phyloP scores from a whole-genome alignment of 2,888 invertebrate genomes.

The Drosophila falleni region DNA sequence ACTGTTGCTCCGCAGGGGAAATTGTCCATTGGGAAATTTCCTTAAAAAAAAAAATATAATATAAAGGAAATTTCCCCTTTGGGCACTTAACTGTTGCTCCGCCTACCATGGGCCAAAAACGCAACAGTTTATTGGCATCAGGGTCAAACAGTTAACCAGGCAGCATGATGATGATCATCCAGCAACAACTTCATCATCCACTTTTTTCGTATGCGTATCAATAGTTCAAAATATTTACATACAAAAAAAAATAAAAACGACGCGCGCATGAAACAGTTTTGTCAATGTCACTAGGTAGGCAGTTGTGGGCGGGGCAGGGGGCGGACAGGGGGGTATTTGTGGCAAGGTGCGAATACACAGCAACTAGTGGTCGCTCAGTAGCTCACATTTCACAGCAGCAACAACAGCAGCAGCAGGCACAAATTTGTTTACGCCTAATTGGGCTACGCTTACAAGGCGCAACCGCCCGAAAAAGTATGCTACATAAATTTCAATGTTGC shows the following conservation, averaged over 20 bases:
- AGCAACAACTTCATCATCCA: constrained; percentile 8
- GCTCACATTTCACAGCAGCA: constrained; percentile 47
- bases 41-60: background rate
- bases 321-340: background rate
- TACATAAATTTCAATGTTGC: constrained; percentile 51
- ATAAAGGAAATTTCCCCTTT: constrained; percentile 42
- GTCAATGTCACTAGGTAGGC: constrained; percentile 63
- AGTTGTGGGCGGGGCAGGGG: constrained; percentile 1
- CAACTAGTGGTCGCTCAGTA: constrained; percentile 56
- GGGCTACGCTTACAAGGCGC: constrained; percentile 70
- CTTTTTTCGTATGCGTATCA: constrained; percentile 56
- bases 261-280: constrained; percentile 57
- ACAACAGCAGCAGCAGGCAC: constrained; percentile 31
- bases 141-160: constrained; percentile 53
- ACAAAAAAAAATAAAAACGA: constrained; percentile 23
- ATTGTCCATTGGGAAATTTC: constrained; percentile 40
- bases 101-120: constrained; percentile 47
- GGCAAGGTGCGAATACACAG: constrained; percentile 33
- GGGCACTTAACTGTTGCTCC: constrained; percentile 39
- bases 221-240: constrained; percentile 75
- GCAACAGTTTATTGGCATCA: constrained; percentile 78
- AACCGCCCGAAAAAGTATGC: constrained; percentile 53
- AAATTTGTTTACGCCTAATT: constrained; percentile 80
- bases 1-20: constrained; percentile 59
- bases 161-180: constrained; percentile 5